These are phyloP conservation scores for Anoplophora glabripennis DNA, from an alignment of 1,140 invertebrate genomes.

Conservation along the genomic window DNA sequence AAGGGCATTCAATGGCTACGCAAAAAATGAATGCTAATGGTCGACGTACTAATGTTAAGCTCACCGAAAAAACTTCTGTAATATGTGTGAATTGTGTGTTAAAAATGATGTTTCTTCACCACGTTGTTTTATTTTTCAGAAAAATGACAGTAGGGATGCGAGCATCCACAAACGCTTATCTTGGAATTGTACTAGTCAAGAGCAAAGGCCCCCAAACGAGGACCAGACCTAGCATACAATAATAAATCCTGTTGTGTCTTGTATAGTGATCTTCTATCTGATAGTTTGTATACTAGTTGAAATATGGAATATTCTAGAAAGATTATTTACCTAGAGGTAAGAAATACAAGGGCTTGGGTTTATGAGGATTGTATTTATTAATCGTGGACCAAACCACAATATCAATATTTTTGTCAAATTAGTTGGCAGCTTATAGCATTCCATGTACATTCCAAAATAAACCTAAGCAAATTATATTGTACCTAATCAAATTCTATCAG, in stretches of 20 bases:
- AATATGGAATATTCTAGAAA: conserved; percentile 23
- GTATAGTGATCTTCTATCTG: conserved; percentile 38
- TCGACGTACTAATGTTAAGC: too few species aligned
- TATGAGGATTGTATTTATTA: conserved; percentile 31
- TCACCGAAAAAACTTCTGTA: too few species aligned
- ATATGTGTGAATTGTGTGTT: too few species aligned
- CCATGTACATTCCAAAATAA: conserved; percentile 37
- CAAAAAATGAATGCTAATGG: too few species aligned
- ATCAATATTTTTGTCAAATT: conserved; percentile 29
- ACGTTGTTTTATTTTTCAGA: conserved; percentile 42
- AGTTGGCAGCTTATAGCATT: conserved; percentile 30
- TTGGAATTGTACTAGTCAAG: conserved; percentile 58
- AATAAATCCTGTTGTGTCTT: conserved; percentile 39
- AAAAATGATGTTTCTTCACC: too few species aligned
- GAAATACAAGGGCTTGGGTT: conserved; percentile 27
- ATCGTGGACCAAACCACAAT: conserved; percentile 42
- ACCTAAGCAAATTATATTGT: conserved; percentile 34
- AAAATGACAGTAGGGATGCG: conserved; percentile 55
- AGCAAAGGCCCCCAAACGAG: conserved; percentile 34
- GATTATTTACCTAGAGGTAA: conserved; percentile 20
- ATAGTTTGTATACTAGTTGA: conserved; percentile 40
- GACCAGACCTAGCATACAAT: conserved; percentile 45
- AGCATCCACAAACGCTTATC: conserved; percentile 65
- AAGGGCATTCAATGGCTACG: too few species aligned
- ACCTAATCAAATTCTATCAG: conserved; percentile 38